Conservation (phyloP, 2,797 vertebrate species). For the Stomatorhinus walkeri region DNA sequence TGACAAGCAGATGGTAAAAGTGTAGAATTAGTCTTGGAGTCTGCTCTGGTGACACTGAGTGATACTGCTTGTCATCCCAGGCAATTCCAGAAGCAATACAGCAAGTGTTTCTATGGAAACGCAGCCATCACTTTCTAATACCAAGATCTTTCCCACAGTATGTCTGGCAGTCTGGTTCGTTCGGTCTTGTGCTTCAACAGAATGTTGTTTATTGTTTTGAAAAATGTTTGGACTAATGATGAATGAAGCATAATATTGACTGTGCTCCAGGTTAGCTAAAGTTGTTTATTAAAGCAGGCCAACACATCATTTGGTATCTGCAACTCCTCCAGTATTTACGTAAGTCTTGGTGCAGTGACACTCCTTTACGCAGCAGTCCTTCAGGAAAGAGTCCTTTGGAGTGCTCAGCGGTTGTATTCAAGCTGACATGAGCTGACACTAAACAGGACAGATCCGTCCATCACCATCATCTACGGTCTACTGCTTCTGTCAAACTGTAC, state of each 20-base stretch:
- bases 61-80: neutral
- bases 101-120: neutral
- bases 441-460: neutral
- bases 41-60: slow-evolving; percentile 26
- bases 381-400: neutral
- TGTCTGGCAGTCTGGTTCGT: neutral
- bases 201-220: neutral
- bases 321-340: neutral
- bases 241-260: neutral
- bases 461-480: neutral
- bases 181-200: neutral
- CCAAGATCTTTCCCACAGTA: neutral
- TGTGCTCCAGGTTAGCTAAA: neutral
- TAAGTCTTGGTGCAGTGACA: neutral
- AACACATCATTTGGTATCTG: neutral
- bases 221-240: neutral
- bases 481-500: slow-evolving; percentile 4
- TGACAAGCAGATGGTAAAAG: slow-evolving; percentile 32
- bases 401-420: neutral
- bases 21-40: slow-evolving; percentile 30
- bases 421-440: neutral
- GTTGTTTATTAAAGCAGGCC: neutral
- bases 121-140: neutral
- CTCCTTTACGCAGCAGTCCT: neutral
- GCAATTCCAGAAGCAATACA: neutral